phyloP scores from a whole-genome alignment of 2,797 vertebrate species.

The Bryconaethiops microstoma region DNA sequence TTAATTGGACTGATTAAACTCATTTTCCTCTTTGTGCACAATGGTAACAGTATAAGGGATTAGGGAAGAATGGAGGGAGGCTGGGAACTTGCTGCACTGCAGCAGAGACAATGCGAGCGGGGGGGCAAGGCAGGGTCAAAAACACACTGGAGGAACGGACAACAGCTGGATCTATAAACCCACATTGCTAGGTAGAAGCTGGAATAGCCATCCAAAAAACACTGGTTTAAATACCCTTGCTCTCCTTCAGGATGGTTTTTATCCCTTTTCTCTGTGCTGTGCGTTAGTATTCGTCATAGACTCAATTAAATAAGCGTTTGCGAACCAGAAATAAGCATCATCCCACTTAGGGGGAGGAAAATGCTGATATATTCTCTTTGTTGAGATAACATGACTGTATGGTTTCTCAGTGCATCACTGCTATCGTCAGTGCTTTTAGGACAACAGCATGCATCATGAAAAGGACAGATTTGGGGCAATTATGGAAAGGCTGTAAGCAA shows the following conservation, averaged over 20 bases:
- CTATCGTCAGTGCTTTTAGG: too few relatives aligned
- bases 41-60: constrained; percentile 38
- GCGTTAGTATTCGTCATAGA: too few relatives aligned
- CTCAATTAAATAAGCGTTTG: background rate
- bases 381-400: too few relatives aligned
- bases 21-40: constrained; percentile 53
- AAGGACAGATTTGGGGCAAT: too few relatives aligned
- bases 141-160: background rate
- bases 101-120: background rate
- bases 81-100: constrained; percentile 7
- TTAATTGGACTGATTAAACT: constrained; percentile 54
- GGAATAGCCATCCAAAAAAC: background rate
- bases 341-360: background rate
- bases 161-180: constrained; percentile 1
- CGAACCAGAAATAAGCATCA: background rate
- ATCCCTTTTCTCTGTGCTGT: too few relatives aligned
- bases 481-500: too few relatives aligned
- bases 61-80: constrained; percentile 9
- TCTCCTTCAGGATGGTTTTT: background rate
- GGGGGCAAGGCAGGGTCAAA: background rate
- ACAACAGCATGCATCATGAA: background rate
- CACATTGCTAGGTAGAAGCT: background rate
- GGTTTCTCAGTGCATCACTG: too few relatives aligned
- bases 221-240: background rate
- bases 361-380: background rate